Base-by-base conservation (phyloP, 2,888 invertebrate species). In the Drosophila anomalata region DNA sequence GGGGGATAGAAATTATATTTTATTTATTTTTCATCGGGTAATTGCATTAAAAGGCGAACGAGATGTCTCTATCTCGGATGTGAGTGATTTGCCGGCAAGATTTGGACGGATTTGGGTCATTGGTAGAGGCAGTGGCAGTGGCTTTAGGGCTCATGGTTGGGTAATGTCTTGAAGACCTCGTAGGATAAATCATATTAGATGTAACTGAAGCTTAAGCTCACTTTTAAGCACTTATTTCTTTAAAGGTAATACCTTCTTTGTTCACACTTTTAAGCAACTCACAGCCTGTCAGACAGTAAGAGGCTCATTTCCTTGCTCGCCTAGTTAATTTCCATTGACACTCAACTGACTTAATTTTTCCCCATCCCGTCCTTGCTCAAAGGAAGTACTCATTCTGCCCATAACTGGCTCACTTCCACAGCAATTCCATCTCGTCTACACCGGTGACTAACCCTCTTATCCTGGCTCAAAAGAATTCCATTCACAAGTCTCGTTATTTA, bases 11-110 rank as follows among this genome's bases (percentile, higher is more conserved):
- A 41, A 58, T 57, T 41, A 31, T 50, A 50, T 50, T 12, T 22
- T 48, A 72, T 78, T 66, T 69, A 56, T 74, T 75, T 62, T 69
- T 47, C 67, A 67, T 47, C 51, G 51, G 67, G 67, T 67, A 67
- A 67, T 66, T 67, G 67, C 67, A 66, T 66, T 66, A 44, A 66
- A 31, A 31, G 24, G 39, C 53, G 0, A 11, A n/a, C 44, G 31
- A 39, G 33, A 42, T 58, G 50, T 66, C 57, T 66, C 20, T 4
- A 67, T 39, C 67, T 31, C 6, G 4, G 36, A 31, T 56, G 50
- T 65, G 44, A 47, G 65, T 29, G 3, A 66, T 67, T 66, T 31
- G 56, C 24, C 14, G 50, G 55, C 61, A 60, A 62, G 52, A 61
- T 63, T 66, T 41, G 36, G 22, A 55, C 31, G 31, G 66, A 55